Evolutionary conservation across 1,140 invertebrate genomes (phyloP).

Genomic region (Drosophila equinoxialis): DNA sequence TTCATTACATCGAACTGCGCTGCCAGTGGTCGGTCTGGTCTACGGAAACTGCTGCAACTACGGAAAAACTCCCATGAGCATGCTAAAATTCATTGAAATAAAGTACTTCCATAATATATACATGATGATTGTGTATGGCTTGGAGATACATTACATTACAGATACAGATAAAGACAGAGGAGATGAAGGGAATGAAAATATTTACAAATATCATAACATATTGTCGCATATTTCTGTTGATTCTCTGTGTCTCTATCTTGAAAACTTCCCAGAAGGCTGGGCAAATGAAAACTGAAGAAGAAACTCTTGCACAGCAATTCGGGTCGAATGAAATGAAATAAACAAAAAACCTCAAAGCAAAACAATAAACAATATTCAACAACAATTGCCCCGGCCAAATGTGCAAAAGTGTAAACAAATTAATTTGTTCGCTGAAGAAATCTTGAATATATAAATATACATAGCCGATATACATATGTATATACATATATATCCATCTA

Average conservation of each 20-base stretch:
- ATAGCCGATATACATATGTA: neutral
- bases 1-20: conserved; percentile 54
- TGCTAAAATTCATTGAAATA: conserved; percentile 36
- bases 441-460: neutral
- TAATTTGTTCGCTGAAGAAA: conserved; percentile 7
- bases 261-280: too few relatives aligned
- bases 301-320: conserved; percentile 9
- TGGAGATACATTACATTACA: too few relatives aligned
- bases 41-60: too few relatives aligned
- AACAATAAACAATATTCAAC: conserved; percentile 69
- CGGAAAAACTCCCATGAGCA: conserved; percentile 16
- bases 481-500: neutral
- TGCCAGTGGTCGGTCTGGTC: neutral
- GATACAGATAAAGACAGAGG: neutral
- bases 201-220: too few relatives aligned
- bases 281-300: neutral
- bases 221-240: too few relatives aligned
- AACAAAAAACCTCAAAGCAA: conserved; percentile 39
- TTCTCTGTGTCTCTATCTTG: too few relatives aligned
- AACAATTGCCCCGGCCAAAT: conserved; percentile 49
- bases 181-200: too few relatives aligned
- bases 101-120: conserved; percentile 16
- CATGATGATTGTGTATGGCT: conserved; percentile 1
- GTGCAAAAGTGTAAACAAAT: conserved; percentile 62
- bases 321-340: conserved; percentile 3